Conservation (phyloP, 2,113 vertebrate species). For the Oreochromis aureus region DNA sequence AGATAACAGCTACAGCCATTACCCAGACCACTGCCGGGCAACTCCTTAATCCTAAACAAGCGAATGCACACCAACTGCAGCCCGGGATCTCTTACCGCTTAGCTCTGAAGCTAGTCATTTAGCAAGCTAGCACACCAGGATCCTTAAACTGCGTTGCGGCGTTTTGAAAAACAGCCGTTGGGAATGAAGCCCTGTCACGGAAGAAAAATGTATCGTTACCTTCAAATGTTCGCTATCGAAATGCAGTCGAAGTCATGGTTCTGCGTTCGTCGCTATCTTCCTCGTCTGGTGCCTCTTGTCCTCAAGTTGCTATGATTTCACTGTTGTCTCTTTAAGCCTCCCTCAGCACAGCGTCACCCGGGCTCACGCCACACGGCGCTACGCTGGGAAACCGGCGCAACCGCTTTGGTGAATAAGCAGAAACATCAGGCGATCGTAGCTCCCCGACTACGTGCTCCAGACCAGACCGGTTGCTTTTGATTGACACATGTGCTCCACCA, state of each 20-base stretch:
- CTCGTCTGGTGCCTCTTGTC: slow-evolving; percentile 36
- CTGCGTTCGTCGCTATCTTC: slow-evolving; percentile 17
- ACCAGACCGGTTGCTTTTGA: background rate
- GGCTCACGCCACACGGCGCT: slow-evolving; percentile 26
- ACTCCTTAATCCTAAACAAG: slow-evolving; percentile 72
- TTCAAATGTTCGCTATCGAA: slow-evolving; percentile 33
- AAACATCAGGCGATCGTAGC: background rate
- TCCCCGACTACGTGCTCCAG: background rate
- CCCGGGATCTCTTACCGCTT: slow-evolving; percentile 31
- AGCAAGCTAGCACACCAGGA: slow-evolving; percentile 38
- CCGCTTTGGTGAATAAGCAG: slow-evolving; percentile 36
- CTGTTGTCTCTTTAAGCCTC: slow-evolving; percentile 78
- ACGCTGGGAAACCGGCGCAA: slow-evolving; percentile 52
- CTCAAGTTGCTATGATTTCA: slow-evolving; percentile 55
- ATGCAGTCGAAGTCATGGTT: slow-evolving; percentile 53
- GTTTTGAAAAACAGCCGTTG: background rate
- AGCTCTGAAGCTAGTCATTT: slow-evolving; percentile 44
- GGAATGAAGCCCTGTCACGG: background rate
- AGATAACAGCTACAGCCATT: slow-evolving; percentile 1
- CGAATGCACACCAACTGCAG: slow-evolving; percentile 36
- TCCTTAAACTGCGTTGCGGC: background rate
- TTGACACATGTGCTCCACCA: background rate
- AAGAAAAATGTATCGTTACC: slow-evolving; percentile 42
- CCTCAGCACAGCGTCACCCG: slow-evolving; percentile 55
- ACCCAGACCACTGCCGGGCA: slow-evolving; percentile 50